A percentile compares a stretch with the other conserved stretches of the same genome.
phyloP scores from a whole-genome alignment of 2,797 vertebrate species.

The Sebastes goodei region DNA sequence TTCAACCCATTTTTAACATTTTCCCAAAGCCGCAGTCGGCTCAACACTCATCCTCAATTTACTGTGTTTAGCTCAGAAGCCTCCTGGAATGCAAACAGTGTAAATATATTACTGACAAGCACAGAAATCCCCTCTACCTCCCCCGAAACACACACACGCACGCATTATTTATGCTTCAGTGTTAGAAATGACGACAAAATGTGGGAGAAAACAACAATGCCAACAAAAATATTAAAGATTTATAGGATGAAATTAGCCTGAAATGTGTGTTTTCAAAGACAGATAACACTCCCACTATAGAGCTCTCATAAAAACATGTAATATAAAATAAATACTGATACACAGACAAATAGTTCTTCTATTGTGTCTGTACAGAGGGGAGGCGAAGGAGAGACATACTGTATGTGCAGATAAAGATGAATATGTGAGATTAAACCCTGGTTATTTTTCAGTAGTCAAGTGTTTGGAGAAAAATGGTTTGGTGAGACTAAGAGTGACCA shows the following conservation, averaged over 20 bases:
- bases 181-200: conserved; percentile 14
- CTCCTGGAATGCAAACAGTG: conserved; percentile 78
- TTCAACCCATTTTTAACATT: conserved; percentile 72
- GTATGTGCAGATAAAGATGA: conserved; percentile 85
- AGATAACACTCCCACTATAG: background rate
- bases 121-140: conserved; percentile 44
- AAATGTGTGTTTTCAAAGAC: conserved; percentile 13
- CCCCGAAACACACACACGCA: conserved; percentile 46
- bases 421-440: conserved; percentile 76
- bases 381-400: conserved; percentile 50
- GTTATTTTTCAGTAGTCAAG: conserved; percentile 60
- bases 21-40: conserved; percentile 53
- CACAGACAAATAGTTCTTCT: conserved; percentile 28
- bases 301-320: background rate
- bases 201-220: background rate
- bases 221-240: background rate
- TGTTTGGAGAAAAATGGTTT: conserved; percentile 1
- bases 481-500: conserved; percentile 44
- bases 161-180: conserved; percentile 17
- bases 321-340: background rate
- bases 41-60: conserved; percentile 74
- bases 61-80: conserved; percentile 79
- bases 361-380: conserved; percentile 70
- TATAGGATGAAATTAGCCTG: conserved; percentile 1
- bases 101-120: conserved; percentile 79